These are phyloP conservation scores for Hypolimnas misippus DNA, from an alignment of 2,888 invertebrate genomes.

Conservation along the genomic window DNA sequence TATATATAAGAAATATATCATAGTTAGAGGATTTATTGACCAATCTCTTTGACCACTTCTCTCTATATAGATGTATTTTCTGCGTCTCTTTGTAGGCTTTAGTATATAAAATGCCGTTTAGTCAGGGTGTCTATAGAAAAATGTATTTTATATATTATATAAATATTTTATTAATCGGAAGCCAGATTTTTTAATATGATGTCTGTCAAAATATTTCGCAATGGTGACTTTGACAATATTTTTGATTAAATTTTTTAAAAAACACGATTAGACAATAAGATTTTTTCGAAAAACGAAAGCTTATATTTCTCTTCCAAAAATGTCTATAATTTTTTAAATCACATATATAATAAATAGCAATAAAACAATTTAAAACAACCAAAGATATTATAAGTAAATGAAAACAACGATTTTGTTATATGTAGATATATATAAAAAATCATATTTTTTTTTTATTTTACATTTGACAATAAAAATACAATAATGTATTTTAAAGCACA, in stretches of 20 bases:
- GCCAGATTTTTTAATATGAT: conserved; percentile 3
- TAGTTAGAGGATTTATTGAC: conserved; percentile 33
- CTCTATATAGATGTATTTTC: conserved; percentile 34
- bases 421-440: conserved; percentile 17
- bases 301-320: neutral
- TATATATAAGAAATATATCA: conserved; percentile 19
- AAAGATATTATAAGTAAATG: neutral
- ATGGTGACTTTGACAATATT: conserved; percentile 77
- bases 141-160: conserved; percentile 17
- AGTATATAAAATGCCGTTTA: conserved; percentile 49
- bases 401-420: conserved; percentile 15
- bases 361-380: neutral
- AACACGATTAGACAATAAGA: conserved; percentile 40
- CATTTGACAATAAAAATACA: conserved; percentile 36
- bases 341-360: neutral
- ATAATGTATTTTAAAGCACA: conserved; percentile 37
- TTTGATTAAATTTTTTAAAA: conserved; percentile 45
- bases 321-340: neutral
- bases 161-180: neutral
- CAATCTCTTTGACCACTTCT: conserved; percentile 38
- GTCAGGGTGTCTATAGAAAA: conserved; percentile 55
- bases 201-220: conserved; percentile 49
- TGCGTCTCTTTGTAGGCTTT: conserved; percentile 33
- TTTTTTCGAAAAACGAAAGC: conserved; percentile 16
- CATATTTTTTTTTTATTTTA: conserved; percentile 19